Evolutionary conservation across 2,888 invertebrate genomes (phyloP).

Genomic region (Drosophila mimica): DNA sequence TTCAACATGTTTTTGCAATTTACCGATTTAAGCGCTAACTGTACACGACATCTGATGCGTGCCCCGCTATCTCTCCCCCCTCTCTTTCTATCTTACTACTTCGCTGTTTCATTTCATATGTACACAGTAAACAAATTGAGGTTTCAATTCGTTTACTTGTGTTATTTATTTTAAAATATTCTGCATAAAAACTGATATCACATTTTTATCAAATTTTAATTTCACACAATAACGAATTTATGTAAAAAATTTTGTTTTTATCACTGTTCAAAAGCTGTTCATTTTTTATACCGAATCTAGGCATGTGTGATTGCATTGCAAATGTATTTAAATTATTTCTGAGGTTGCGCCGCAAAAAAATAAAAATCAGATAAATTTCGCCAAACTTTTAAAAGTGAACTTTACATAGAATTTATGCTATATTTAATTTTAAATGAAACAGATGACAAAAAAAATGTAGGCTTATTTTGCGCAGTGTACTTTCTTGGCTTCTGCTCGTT

Average conservation of each 20-base stretch:
- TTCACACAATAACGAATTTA: not conserved
- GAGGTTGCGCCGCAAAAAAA: not conserved
- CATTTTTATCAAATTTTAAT: not conserved
- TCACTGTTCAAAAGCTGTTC: not conserved
- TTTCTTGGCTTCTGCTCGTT: not conserved
- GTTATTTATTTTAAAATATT: not conserved
- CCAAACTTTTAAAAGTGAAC: not conserved
- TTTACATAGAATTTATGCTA: not conserved
- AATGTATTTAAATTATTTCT: not conserved
- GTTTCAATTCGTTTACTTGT: not conserved
- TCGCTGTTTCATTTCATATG: not conserved
- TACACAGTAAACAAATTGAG: not conserved
- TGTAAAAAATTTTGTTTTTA: not conserved
- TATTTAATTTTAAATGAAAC: not conserved
- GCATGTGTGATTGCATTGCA: not conserved
- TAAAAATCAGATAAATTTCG: not conserved
- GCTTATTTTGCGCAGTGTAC: not conserved
- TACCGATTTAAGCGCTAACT: conserved; percentile 72
- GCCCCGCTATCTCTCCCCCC: not conserved
- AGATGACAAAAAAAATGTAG: not conserved
- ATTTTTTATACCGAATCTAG: not conserved
- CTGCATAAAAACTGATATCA: not conserved
- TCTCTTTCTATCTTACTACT: not conserved
- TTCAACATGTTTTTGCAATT: conserved; percentile 80
- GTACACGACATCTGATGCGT: conserved; percentile 51